Evolutionary conservation across 1,140 invertebrate species (phyloP).

Genomic region (Pogonognathellus flavescens): DNA sequence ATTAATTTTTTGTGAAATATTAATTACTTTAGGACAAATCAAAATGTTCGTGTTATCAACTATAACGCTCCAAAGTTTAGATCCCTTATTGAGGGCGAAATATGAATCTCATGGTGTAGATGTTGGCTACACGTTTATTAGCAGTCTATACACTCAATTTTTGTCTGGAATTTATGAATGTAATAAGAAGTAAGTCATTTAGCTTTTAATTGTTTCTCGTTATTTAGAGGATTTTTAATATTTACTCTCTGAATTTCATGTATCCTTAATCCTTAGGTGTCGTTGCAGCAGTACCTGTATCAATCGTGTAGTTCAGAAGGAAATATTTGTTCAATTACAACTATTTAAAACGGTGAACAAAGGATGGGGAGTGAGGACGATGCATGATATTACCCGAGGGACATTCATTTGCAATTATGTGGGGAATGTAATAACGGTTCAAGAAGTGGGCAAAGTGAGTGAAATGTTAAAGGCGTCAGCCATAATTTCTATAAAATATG

Average conservation of each 20-base stretch:
- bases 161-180: slow-evolving; percentile 15
- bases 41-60: slow-evolving; percentile 91
- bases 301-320: slow-evolving; percentile 89
- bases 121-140: background rate
- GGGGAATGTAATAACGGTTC: slow-evolving; percentile 90
- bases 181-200: background rate
- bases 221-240: no score
- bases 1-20: no score
- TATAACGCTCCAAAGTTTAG: slow-evolving; percentile 84
- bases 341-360: slow-evolving; percentile 71
- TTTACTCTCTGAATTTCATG: no score
- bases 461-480: no score
- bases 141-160: background rate
- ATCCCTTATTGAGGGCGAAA: slow-evolving; percentile 76
- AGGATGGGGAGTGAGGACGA: slow-evolving; percentile 87
- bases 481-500: no score
- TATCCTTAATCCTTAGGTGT: slow-evolving; percentile 76
- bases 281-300: slow-evolving; percentile 77
- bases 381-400: slow-evolving; percentile 94
- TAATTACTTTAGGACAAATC: slow-evolving; percentile 78
- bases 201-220: background rate
- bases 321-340: slow-evolving; percentile 84
- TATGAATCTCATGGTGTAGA: slow-evolving; percentile 70
- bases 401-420: slow-evolving; percentile 96
- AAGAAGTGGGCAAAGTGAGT: slow-evolving; percentile 83